Evolutionary conservation across 1,140 invertebrate species (phyloP), one percentile per base, ranked within the genome.

Genomic region (Penaeus japonicus): DNA sequence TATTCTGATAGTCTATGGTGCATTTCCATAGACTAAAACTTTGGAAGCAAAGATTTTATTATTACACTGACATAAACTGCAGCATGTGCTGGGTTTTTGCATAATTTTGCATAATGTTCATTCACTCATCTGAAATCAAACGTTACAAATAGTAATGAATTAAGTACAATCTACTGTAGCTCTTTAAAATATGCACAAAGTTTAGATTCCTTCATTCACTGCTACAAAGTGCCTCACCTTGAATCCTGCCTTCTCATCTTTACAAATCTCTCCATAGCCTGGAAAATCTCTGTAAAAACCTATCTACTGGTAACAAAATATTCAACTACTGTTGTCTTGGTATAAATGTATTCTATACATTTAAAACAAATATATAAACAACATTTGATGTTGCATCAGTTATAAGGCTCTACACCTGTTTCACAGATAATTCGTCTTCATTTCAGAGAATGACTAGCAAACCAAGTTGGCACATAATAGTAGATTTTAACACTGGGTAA

Each of bases 221-320:
- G 10, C 47, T 47, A 47, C 47, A 75, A 78, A 70, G 87, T 88
- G 87, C 87, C 80, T 88, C 80, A 77, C 53, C 70, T 75, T 83
- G 22, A 57, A 35, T 88, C 84, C 84, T 75, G 27, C 24, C 84
- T 75, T 30, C 32, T 75, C 83, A 75, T 73, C 47, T 84, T 75
- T 84, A 53, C 53, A 75, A 57, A 18, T 87, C 53, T 87, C 65
- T 55, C 65, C 62, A 73, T 75, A 87, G 57, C 77, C 75, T 86
- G 85, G 70, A 83, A 75, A 88, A 83, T 82, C 87, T 83, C 81
- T 73, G 81, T 88, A 84, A 85, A 85, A 89, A 89, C 35, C 87
- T 89, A 89, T 65, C 87, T 85, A 89, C 87, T 89, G 83, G 87
- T 89, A 89, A 89, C 87, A 89, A 89, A 89, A 89, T 89, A 89